Evolutionary conservation across 2,888 invertebrate genomes (phyloP), one percentile per base, ranked within the genome.

Genomic region (Elmis aenea): DNA sequence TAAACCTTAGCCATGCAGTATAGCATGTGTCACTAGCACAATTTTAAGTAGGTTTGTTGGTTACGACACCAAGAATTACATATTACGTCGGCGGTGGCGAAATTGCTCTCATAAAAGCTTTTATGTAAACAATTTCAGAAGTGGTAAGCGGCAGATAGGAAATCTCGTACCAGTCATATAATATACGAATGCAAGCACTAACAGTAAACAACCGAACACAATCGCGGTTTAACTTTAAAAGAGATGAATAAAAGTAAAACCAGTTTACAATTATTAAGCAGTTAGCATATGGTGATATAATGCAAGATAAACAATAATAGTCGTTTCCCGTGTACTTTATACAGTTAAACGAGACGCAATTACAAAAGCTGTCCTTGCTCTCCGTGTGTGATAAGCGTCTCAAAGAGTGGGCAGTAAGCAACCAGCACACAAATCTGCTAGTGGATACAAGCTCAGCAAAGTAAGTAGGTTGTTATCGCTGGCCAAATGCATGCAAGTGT

Each of bases 321-420:
- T 52, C 46, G 56, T 53, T 55, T 50, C 48, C 54, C 48, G 51
- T 51, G 55, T 51, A 51, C 49, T 53, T 52, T 51, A 48, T 52
- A 56, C 55, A 55, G 57, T 57, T 56, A 56, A 57, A 56, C 55
- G 51, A 56, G 55, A 53, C 46, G 53, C 54, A 53, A 53, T 55
- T 55, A 55, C 52, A 54, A 53, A 54, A 54, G 53, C 47, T 52
- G 54, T 53, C 55, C 48, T 50, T 50, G 44, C 50, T 44, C 38
- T 41, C n/a, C n/a, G 46, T 46, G 46, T 54, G 54, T 53, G 55
- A 55, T 55, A 55, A 54, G 54, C 39, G 52, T 38, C 43, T 36
- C 25, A 33, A 37, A 18, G 18, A 50, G 51, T 54, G 49, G 52
- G 50, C 34, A 39, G 49, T 24, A 36, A 41, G 38, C 45, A 41